These are phyloP conservation scores for Papilio demoleus DNA, from an alignment of 2,888 invertebrate species.

Conservation along the genomic window DNA sequence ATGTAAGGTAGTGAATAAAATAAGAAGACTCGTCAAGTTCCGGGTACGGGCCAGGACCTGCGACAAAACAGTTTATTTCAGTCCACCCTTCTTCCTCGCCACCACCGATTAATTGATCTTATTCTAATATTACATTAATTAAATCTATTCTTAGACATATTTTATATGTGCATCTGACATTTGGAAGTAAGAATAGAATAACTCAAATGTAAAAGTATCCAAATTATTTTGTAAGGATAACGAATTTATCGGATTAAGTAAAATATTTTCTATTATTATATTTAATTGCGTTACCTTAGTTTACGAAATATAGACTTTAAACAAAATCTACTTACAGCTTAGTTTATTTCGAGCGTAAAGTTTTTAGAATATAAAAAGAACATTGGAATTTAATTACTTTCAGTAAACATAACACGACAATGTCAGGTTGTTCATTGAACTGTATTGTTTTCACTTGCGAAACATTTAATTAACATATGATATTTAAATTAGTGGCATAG, in stretches of 20 bases:
- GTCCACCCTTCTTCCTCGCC: slow-evolving; percentile 46
- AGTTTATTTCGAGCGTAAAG: no score
- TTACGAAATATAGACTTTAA: no score
- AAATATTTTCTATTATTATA: no score
- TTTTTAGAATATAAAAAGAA: no score
- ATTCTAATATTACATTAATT: slow-evolving; percentile 67
- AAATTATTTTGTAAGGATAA: no score
- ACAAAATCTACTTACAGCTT: no score
- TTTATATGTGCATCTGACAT: neutral
- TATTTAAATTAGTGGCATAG: slow-evolving; percentile 51
- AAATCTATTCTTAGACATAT: slow-evolving; percentile 52
- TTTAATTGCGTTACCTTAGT: no score
- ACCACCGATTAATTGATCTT: slow-evolving; percentile 64
- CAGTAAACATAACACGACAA: no score
- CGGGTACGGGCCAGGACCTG: slow-evolving; percentile 60
- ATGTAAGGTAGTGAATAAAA: slow-evolving; percentile 53
- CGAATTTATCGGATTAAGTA: no score
- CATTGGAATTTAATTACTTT: no score
- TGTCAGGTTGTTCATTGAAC: slow-evolving; percentile 66
- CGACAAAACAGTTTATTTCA: slow-evolving; percentile 65
- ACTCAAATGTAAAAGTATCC: slow-evolving; percentile 3
- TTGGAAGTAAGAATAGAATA: neutral
- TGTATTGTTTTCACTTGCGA: slow-evolving; percentile 74
- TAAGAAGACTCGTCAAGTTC: slow-evolving; percentile 65
- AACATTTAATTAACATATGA: slow-evolving; percentile 60